Conservation (phyloP, 1,140 invertebrate species). For the Pachypeltis micranthus region DNA sequence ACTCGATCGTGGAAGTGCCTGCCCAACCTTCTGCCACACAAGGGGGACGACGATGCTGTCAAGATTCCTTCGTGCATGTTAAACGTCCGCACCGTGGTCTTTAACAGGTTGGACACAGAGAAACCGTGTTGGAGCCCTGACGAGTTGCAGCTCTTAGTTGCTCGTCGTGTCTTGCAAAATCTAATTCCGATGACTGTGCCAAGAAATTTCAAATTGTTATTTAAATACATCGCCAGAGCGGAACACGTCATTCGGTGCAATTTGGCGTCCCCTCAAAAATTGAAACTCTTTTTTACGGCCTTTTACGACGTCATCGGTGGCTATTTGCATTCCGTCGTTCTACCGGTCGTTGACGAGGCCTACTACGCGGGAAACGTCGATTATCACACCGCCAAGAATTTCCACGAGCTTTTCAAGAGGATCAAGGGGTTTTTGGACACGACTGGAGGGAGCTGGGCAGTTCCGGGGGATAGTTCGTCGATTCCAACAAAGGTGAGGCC, state of each 20-base stretch:
- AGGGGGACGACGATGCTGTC: not conserved
- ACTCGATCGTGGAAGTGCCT: not conserved
- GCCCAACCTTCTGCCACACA: not conserved
- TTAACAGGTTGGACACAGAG: slow-evolving; percentile 3
- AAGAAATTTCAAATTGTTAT: slow-evolving; percentile 15
- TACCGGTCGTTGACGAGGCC: slow-evolving; percentile 24
- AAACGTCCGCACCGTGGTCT: slow-evolving; percentile 16
- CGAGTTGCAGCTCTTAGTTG: slow-evolving; percentile 19
- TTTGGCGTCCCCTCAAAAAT: not conserved
- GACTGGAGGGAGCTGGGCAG: slow-evolving; percentile 22
- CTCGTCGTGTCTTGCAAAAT: slow-evolving; percentile 23
- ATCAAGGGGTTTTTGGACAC: slow-evolving; percentile 23
- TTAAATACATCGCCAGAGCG: slow-evolving; percentile 15
- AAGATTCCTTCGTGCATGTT: not conserved
- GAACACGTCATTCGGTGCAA: not conserved
- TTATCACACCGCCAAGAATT: slow-evolving; percentile 12
- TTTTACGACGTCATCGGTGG: slow-evolving; percentile 25
- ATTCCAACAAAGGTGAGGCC: slow-evolving; percentile 20
- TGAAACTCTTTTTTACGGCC: not conserved
- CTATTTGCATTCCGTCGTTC: slow-evolving; percentile 22
- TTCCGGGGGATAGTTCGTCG: slow-evolving; percentile 13
- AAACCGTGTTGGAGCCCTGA: slow-evolving; percentile 15
- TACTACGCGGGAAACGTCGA: slow-evolving; percentile 27
- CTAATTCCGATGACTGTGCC: slow-evolving; percentile 21
- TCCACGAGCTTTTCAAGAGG: slow-evolving; percentile 16